Base-by-base conservation (phyloP, 2,113 vertebrate species). In the Triplophysa rosa region DNA sequence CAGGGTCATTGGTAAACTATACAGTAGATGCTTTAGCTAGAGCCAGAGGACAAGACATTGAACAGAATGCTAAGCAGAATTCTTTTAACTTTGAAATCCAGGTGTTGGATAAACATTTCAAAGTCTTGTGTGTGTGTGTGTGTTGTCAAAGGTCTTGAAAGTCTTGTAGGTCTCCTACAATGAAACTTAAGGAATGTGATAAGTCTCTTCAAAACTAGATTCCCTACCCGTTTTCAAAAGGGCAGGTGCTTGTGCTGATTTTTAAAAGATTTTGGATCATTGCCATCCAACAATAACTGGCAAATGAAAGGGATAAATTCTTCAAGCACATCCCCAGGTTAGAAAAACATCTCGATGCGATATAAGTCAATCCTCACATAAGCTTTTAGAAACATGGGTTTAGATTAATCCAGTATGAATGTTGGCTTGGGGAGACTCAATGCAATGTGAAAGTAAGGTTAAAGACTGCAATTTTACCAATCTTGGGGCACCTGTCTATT, bases 391-490 rank as follows among this genome's bases (percentile, higher is more conserved):
- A 58, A 71, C 52, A 71, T 56, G 12, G 29, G 26, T 71, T 71
- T 37, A 58, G 54, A 58, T 19, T 37, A 54, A 54, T 54, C 16
- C 5, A 54, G 49, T 6, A 54, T 54, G 49, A 54, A 54, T 58
- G 19, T 29, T 21, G 17, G 37, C 49, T 33, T 69, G 42, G 11
- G 19, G 49, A 71, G 21, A 42, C 40, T 61, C 8, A 42, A 29
- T 72, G 37, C 54, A 72, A 24, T 58, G 70, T 42, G 54, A 70
- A 70, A 70, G 13, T 49, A 59, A 72, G 54, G 70, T 72, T 59
- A 72, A 72, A 59, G 19, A 6, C 17, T 70, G 8, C 54, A 33
- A 61, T 59, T 23, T 40, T 61, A 42, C 54, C 33, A 24, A 24
- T 72, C 13, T 21, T 59, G 54, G 52, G 49, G 4, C 19, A 37